phyloP scores from a whole-genome alignment of 2,113 vertebrate species.

The Otolemur garnettii region DNA sequence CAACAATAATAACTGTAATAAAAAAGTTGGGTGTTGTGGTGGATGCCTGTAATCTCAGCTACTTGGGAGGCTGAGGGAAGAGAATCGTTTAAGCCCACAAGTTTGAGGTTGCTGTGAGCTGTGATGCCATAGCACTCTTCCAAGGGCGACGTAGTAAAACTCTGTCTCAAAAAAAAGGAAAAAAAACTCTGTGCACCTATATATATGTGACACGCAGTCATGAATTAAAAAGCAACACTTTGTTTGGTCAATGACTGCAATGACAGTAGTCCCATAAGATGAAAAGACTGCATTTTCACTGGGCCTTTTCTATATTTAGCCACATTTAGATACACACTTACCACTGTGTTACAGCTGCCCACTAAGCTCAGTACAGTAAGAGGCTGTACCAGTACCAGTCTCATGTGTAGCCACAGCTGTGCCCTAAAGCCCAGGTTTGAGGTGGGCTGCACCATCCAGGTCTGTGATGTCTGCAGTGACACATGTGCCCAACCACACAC shows the following conservation, averaged over 20 bases:
- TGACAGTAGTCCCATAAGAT: neutral
- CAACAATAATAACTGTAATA: too few species aligned
- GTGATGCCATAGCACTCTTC: too few species aligned
- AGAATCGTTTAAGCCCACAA: too few species aligned
- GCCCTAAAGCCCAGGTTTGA: neutral
- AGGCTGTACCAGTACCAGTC: neutral
- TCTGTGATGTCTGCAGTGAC: neutral
- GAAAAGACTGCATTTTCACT: neutral
- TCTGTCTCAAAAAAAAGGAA: too few species aligned
- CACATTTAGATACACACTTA: neutral
- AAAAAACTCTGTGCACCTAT: neutral
- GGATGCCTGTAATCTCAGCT: too few species aligned
- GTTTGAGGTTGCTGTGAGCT: too few species aligned
- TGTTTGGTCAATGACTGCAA: neutral
- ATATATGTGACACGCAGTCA: too few species aligned
- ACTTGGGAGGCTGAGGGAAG: too few species aligned
- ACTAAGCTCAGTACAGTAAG: neutral
- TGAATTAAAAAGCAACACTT: neutral
- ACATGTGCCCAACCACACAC: neutral
- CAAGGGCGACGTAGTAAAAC: too few species aligned
- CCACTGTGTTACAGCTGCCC: neutral
- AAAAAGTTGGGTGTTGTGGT: too few species aligned
- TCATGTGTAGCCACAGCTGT: neutral
- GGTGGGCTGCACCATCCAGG: neutral
- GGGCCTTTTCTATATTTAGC: neutral